Conservation (phyloP, 2,113 vertebrate genomes). For the Clarias batrachus region DNA sequence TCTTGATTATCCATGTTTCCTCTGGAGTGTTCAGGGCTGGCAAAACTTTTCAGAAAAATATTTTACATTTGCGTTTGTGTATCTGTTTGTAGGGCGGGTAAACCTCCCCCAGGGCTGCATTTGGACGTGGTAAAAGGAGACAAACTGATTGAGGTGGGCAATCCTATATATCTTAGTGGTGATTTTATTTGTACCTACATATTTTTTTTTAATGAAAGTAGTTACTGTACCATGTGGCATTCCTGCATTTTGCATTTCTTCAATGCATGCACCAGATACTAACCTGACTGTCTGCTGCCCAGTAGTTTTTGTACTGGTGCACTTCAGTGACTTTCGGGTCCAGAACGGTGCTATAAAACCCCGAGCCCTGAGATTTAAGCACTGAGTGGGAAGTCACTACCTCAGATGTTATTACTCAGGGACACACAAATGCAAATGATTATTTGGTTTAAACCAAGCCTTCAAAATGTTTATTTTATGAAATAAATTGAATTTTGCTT, state of each 20-base stretch:
- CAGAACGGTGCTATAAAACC: conserved; percentile 85
- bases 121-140: conserved; percentile 98
- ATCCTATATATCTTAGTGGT: neutral
- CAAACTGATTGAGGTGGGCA: conserved; percentile 92
- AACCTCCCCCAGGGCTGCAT: conserved; percentile 93
- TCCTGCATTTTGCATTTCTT: neutral
- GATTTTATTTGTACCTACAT: neutral
- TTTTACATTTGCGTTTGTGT: neutral
- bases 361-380: conserved; percentile 88
- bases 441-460: neutral
- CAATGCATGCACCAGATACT: conserved; percentile 86
- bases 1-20: neutral
- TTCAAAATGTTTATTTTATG: neutral
- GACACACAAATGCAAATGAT: conserved; percentile 74
- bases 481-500: neutral
- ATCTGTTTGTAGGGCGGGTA: conserved; percentile 84
- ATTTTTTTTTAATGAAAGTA: neutral
- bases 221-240: neutral
- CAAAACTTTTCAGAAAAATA: neutral
- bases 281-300: conserved; percentile 78
- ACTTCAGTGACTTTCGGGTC: conserved; percentile 81
- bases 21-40: neutral
- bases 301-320: conserved; percentile 64
- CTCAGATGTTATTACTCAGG: conserved; percentile 91
- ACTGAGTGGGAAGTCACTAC: conserved; percentile 80